phyloP scores from a whole-genome alignment of 1,140 invertebrate species.

The Panulirus ornatus region DNA sequence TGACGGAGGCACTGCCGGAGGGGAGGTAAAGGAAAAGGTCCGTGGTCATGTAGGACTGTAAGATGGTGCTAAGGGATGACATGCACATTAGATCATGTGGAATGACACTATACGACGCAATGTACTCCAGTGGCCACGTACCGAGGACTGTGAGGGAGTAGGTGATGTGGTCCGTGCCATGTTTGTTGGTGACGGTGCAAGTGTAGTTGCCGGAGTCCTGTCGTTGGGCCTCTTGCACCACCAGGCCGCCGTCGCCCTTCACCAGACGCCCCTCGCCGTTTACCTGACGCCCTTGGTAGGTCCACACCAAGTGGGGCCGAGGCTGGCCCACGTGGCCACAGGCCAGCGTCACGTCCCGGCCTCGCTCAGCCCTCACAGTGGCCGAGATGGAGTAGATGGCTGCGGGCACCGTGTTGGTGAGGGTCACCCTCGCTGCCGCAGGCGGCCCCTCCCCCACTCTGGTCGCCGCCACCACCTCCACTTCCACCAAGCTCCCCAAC shows the following conservation, averaged over 20 bases:
- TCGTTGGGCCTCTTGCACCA: conserved; percentile 77
- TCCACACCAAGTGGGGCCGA: conserved; percentile 83
- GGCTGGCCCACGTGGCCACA: conserved; percentile 88
- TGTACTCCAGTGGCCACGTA: not conserved
- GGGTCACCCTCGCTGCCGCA: conserved; percentile 61
- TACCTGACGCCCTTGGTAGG: conserved; percentile 76
- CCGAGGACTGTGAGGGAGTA: conserved; percentile 65
- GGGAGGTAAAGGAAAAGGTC: too few species aligned
- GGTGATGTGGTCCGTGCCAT: conserved; percentile 76
- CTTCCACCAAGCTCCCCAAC: conserved; percentile 74
- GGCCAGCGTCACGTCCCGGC: conserved; percentile 87
- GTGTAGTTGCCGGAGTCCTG: conserved; percentile 79
- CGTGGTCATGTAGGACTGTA: too few species aligned
- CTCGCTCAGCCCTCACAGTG: conserved; percentile 86
- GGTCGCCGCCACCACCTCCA: conserved; percentile 77
- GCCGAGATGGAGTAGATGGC: conserved; percentile 85
- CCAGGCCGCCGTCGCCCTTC: conserved; percentile 78
- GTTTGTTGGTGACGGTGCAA: conserved; percentile 78
- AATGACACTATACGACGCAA: too few species aligned
- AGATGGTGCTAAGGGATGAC: too few species aligned
- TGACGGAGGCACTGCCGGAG: conserved; percentile 59
- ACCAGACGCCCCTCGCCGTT: conserved; percentile 71
- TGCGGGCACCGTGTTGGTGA: conserved; percentile 68
- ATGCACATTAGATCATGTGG: too few species aligned
- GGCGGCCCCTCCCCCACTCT: conserved; percentile 77